Evolutionary conservation across 2,113 vertebrate genomes (phyloP).

Genomic region (Carettochelys insculpta): DNA sequence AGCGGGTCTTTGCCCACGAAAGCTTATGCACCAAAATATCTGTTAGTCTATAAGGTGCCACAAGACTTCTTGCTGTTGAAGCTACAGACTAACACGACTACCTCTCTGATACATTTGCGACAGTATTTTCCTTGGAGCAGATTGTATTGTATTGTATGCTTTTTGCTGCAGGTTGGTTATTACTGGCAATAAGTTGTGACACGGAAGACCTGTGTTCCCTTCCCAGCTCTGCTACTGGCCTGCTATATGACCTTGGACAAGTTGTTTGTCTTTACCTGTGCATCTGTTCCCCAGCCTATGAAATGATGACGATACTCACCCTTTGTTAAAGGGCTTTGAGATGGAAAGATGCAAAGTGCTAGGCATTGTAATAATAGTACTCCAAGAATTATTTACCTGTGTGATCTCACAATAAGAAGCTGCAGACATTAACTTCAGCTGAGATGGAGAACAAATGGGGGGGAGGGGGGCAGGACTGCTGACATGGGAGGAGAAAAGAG

Average conservation of each 20-base stretch:
- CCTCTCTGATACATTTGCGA: accelerated
- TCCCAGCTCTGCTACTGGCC: neutral
- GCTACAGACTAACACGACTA: no score
- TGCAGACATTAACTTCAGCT: neutral
- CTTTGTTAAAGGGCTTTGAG: neutral
- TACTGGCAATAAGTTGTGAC: neutral
- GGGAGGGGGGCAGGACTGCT: no score
- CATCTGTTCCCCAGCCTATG: slow-evolving; percentile 2
- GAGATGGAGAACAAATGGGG: slow-evolving; percentile 58
- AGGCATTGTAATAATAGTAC: neutral
- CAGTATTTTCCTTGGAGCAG: neutral
- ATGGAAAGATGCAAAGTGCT: neutral
- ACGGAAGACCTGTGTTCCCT: neutral
- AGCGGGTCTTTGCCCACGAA: no score
- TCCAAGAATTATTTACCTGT: neutral
- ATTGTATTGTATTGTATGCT: neutral
- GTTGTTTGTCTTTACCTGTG: neutral
- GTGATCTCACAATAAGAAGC: neutral
- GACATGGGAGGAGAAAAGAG: no score
- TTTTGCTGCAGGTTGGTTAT: accelerated
- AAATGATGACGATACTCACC: neutral
- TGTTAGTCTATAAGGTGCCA: no score
- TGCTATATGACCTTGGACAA: accelerated
- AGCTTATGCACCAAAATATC: no score
- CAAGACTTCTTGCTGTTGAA: no score